Percentiles rank a stretch among this genome's conserved stretches.
phyloP scores from a whole-genome alignment of 2,113 vertebrate species.

The Brevimyrus niger region DNA sequence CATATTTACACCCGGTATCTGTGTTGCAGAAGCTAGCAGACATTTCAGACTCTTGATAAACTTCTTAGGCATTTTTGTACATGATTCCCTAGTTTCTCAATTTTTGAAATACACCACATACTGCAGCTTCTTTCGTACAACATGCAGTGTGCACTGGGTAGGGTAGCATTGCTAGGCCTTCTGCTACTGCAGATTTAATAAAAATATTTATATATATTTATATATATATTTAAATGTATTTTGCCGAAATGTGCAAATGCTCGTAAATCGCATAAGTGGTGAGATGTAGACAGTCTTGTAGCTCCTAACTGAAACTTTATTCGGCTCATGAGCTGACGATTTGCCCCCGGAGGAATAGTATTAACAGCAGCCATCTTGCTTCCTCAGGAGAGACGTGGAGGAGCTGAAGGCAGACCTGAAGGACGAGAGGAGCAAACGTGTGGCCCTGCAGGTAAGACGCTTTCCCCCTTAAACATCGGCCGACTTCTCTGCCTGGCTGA shows the following conservation, averaged over 20 bases:
- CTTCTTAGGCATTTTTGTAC: background rate
- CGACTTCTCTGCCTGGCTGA: background rate
- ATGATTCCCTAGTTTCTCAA: too few species aligned
- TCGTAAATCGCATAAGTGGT: background rate
- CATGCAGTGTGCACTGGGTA: background rate
- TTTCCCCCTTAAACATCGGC: background rate
- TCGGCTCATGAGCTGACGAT: background rate
- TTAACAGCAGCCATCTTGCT: slow-evolving; percentile 25
- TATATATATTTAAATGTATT: too few species aligned
- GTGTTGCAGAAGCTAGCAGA: background rate
- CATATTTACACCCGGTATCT: background rate
- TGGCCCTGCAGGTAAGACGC: slow-evolving; percentile 48
- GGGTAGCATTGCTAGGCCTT: background rate
- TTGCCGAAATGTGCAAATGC: background rate
- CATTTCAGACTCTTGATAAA: background rate
- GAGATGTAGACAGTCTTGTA: background rate
- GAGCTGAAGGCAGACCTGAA: slow-evolving; percentile 62
- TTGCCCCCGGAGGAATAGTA: background rate
- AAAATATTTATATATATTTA: too few species aligned
- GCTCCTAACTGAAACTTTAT: background rate
- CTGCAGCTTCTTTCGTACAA: background rate
- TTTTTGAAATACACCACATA: too few species aligned
- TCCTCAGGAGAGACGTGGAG: slow-evolving; percentile 56
- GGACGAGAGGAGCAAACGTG: slow-evolving; percentile 54
- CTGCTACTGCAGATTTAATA: too few species aligned